phyloP scores from a whole-genome alignment of 2,113 vertebrate species.

The Microtus pennsylvanicus region DNA sequence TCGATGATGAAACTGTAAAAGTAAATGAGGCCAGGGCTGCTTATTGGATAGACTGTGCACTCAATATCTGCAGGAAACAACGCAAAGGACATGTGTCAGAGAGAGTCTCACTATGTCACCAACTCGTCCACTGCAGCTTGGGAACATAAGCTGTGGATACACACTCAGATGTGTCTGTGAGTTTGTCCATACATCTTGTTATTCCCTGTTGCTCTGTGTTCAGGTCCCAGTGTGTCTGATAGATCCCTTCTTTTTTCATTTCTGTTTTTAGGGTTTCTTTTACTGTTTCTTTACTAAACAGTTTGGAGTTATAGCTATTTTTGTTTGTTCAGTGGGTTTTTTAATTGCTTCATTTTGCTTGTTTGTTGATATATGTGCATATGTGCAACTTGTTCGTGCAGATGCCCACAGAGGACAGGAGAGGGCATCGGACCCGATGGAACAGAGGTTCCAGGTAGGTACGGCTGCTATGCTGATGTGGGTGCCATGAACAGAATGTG shows the following conservation, averaged over 20 bases:
- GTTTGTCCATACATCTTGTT: neutral
- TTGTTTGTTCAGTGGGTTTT: neutral
- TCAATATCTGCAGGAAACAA: slow-evolving; percentile 83
- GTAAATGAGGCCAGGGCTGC: slow-evolving; percentile 88
- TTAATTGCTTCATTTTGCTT: neutral
- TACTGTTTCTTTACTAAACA: neutral
- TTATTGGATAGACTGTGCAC: slow-evolving; percentile 89
- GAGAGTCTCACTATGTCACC: neutral
- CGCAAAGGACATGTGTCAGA: neutral
- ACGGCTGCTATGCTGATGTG: neutral
- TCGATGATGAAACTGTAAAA: slow-evolving; percentile 94
- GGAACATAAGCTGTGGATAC: no score
- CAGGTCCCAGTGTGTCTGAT: neutral
- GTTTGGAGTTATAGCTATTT: neutral
- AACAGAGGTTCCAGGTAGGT: neutral
- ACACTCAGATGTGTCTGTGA: neutral
- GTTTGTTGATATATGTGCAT: neutral
- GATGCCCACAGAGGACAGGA: neutral
- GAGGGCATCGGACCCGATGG: neutral
- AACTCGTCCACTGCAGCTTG: neutral
- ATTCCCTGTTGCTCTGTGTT: neutral
- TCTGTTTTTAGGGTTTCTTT: neutral
- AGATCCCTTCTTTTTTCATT: neutral
- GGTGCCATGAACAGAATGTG: neutral
- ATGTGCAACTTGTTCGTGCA: neutral